Conservation (phyloP, 2,113 vertebrate genomes). For the Microcebus lehilahytsara region DNA sequence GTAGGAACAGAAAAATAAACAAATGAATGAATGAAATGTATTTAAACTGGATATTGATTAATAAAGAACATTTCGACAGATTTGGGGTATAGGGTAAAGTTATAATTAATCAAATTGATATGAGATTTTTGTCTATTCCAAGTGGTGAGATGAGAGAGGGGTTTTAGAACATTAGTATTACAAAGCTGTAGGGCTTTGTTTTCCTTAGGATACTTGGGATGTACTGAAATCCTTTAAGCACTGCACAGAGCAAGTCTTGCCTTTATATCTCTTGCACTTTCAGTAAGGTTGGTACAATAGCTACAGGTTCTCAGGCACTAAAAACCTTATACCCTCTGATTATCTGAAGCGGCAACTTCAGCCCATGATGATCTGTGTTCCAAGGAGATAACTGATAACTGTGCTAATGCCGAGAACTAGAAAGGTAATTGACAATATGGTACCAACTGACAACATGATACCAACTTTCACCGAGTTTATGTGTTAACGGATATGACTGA, state of each 20-base stretch:
- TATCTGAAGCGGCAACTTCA: not conserved
- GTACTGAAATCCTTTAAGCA: not conserved
- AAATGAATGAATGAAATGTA: not conserved
- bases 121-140: not conserved
- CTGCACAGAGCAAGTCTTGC: not conserved
- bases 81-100: not conserved
- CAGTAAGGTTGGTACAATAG: not conserved
- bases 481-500: not conserved
- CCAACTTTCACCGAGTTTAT: not conserved
- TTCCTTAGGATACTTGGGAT: not conserved
- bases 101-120: conserved; percentile 30
- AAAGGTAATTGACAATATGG: not conserved
- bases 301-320: not conserved
- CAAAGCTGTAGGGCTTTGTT: not conserved
- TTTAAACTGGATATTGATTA: not conserved
- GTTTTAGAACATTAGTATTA: not conserved
- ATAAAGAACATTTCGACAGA: not conserved
- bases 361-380: not conserved
- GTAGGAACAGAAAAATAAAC: not conserved
- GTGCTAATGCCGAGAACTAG: not conserved
- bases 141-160: not conserved
- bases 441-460: not conserved
- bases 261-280: not conserved
- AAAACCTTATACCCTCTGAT: not conserved
- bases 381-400: not conserved